A percentile compares a stretch with the other conserved stretches of the same genome.
Evolutionary conservation across 2,113 vertebrate genomes (phyloP).

Genomic region (Terrapene triunguis): DNA sequence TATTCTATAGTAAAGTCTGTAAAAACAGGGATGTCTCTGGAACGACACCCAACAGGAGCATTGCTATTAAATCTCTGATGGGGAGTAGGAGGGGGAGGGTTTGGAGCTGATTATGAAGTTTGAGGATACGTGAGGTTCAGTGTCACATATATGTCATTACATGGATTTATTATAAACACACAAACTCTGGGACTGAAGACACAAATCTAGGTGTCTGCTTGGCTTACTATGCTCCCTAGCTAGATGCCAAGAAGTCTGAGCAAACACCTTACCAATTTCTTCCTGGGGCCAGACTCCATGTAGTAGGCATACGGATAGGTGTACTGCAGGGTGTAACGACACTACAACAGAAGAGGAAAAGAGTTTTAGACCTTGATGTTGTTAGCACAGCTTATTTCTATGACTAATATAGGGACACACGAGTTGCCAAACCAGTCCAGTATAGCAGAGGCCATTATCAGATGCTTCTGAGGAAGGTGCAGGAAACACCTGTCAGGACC

Average conservation of each 20-base stretch:
- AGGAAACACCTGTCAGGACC: background rate
- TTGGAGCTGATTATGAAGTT: background rate
- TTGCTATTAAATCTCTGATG: background rate
- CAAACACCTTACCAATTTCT: constrained; percentile 92
- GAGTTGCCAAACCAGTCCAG: background rate
- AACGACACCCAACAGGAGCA: background rate
- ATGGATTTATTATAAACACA: background rate
- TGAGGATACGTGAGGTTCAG: background rate
- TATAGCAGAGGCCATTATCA: background rate
- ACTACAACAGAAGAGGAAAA: constrained; percentile 81
- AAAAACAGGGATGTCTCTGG: too few relatives aligned
- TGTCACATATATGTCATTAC: background rate
- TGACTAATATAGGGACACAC: background rate
- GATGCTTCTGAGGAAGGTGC: background rate
- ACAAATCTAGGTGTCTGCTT: background rate
- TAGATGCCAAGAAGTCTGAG: background rate
- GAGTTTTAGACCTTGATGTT: background rate
- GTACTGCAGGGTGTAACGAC: constrained; percentile 98
- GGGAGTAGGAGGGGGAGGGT: too few relatives aligned
- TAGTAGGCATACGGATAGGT: constrained; percentile 99
- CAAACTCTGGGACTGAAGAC: background rate
- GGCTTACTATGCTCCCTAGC: background rate
- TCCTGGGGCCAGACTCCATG: constrained; percentile 98
- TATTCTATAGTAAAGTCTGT: background rate
- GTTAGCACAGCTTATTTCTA: background rate